A percentile compares a stretch with the other conserved stretches of the same genome.
Conservation (phyloP, 2,113 vertebrate genomes). For the zebrafish (Danio rerio) region GRCz12tu NC_133182.1:33076001-33076500, state of each 20-base stretch:
- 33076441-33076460: too few species aligned
- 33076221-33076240: background rate
- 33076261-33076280: background rate
- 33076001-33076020: background rate
- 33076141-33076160: background rate
- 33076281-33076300: too few species aligned
- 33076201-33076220: background rate
- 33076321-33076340: background rate
- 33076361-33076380: background rate
- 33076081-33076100: background rate
- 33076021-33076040: background rate
- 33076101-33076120: background rate
- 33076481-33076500: too few species aligned
- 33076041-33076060: background rate
- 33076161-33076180: background rate
- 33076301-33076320: too few species aligned
- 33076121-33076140: background rate
- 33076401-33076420: too few species aligned
- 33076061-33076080: background rate
- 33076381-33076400: background rate
- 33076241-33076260: background rate
- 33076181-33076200: background rate
- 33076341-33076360: background rate
- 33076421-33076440: too few species aligned
- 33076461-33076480: too few species aligned